Evolutionary conservation across 1,140 invertebrate genomes (phyloP), one percentile per base, ranked within the genome.

Genomic region (Cepaea nemoralis): DNA sequence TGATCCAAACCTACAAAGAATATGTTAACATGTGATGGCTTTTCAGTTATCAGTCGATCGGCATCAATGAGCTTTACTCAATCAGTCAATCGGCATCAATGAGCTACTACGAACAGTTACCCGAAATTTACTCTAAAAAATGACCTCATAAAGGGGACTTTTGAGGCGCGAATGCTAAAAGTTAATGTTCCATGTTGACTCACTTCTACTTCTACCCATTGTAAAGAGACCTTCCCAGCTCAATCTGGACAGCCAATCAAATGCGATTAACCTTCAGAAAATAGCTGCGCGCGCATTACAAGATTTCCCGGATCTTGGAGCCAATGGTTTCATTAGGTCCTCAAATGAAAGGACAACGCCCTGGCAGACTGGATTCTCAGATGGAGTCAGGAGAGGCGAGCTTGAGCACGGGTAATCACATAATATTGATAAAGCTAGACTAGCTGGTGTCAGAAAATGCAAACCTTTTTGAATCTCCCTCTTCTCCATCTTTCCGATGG

Each of bases 161-260:
- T n/a, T n/a, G n/a, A n/a, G n/a, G n/a, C n/a, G n/a, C n/a, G n/a
- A n/a, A n/a, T n/a, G n/a, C n/a, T n/a, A n/a, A n/a, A n/a, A n/a
- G n/a, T n/a, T n/a, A n/a, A n/a, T 22, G 1, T 8, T 39, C 35
- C 3, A 6, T 40, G 69, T 40, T 70, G 69, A 70, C 69, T 70
- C 69, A 70, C 27, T 42, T 40, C 69, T 37, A 70, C 27, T 42
- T 40, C 69, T 37, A 6, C n/a, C 69, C 69, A 1, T 24, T 3
- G 35, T 70, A 37, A 70, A 70, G 69, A 70, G 69, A 16, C 6
- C 69, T 22, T 70, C 69, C 69, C 69, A 22, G 24, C 35, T 35
- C 35, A 70, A 70, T 70, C 69, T 42, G 42, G 27, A n/a, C 71
- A 27, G 0, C 71, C 71, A 74, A 74, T 74, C 71, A 74, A 42